phyloP scores from a whole-genome alignment of 2,888 invertebrate species.

The Glaucopsyche alexis region DNA sequence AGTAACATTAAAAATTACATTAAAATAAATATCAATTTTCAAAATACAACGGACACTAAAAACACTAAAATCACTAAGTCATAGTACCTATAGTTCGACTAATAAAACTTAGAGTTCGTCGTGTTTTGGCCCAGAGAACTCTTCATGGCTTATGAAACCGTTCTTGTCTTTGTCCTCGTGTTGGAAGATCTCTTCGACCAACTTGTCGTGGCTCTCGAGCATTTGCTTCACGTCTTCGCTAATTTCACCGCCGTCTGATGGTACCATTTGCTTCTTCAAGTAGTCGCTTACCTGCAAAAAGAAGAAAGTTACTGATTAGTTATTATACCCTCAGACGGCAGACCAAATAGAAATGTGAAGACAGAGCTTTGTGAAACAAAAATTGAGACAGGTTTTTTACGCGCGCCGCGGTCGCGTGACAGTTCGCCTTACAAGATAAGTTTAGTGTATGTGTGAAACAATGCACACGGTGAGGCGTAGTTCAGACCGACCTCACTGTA shows the following conservation, averaged over 20 bases:
- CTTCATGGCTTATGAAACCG: slow-evolving; percentile 96
- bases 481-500: too few species aligned
- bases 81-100: not conserved
- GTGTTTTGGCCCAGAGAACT: slow-evolving; percentile 98
- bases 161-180: slow-evolving; percentile 98
- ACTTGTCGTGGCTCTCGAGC: slow-evolving; percentile 93
- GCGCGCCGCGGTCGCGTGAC: too few species aligned
- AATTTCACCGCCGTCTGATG: slow-evolving; percentile 86
- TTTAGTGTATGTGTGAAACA: too few species aligned
- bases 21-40: slow-evolving; percentile 20
- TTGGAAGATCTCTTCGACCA: slow-evolving; percentile 97
- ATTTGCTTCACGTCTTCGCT: slow-evolving; percentile 90
- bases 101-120: slow-evolving; percentile 90
- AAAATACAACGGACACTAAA: slow-evolving; percentile 34
- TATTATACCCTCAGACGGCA: too few species aligned
- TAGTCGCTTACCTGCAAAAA: slow-evolving; percentile 90
- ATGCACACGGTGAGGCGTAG: too few species aligned
- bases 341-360: too few species aligned
- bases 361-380: too few species aligned
- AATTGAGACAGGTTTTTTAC: too few species aligned
- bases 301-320: not conserved
- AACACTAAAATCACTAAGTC: slow-evolving; percentile 28
- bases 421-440: too few species aligned
- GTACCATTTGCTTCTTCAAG: slow-evolving; percentile 94
- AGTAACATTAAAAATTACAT: slow-evolving; percentile 8